Conservation (phyloP, 37 sponge, comb jelly and placozoan genomes). For the Mnemiopsis leidyi region DNA sequence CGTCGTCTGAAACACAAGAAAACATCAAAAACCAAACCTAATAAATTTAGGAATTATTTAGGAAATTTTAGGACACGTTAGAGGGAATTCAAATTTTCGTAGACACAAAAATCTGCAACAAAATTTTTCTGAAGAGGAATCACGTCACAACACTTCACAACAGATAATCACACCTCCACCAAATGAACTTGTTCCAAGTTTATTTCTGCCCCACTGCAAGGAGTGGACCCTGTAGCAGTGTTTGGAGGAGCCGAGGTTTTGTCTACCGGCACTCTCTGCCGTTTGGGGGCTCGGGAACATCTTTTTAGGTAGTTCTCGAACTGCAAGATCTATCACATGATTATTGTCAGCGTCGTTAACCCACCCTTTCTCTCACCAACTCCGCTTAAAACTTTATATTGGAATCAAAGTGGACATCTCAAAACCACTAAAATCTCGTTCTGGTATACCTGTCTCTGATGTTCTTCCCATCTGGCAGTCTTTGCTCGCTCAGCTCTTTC, state of each 20-base stretch:
- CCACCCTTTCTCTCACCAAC: too few relatives aligned
- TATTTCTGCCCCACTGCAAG: background rate
- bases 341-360: too few relatives aligned
- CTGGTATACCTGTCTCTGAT: slow-evolving; percentile 52
- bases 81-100: too few relatives aligned
- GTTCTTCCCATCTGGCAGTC: slow-evolving; percentile 55
- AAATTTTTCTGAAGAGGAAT: too few relatives aligned
- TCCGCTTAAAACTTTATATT: too few relatives aligned
- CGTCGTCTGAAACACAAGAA: background rate
- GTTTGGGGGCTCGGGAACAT: background rate
- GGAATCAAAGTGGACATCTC: too few relatives aligned
- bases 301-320: slow-evolving; percentile 40
- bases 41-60: too few relatives aligned
- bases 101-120: too few relatives aligned
- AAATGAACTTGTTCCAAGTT: background rate
- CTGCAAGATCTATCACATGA: background rate
- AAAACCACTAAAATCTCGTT: too few relatives aligned
- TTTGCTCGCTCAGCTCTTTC: slow-evolving; percentile 5
- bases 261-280: background rate
- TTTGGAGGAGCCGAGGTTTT: background rate
- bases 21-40: too few relatives aligned
- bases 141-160: too few relatives aligned
- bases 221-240: background rate
- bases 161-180: slow-evolving; percentile 10
- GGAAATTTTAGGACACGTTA: too few relatives aligned